Percentiles rank a stretch among this genome's conserved stretches.
Conservation (phyloP, 2,888 invertebrate species). For the Stenodera caucasica region DNA sequence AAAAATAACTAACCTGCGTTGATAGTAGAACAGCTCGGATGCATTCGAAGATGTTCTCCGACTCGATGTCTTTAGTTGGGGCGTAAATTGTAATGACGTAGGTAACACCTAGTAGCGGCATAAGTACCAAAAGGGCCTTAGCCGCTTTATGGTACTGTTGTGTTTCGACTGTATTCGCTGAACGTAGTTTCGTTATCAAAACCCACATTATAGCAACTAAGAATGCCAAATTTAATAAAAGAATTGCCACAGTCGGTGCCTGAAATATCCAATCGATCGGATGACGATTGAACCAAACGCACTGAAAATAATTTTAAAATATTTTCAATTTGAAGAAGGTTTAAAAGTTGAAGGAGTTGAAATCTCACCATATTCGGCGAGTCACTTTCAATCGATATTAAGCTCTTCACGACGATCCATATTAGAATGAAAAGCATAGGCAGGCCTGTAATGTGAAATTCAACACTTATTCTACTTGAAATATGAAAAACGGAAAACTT, state of each 20-base stretch:
- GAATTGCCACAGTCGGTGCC: slow-evolving; percentile 78
- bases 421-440: slow-evolving; percentile 60
- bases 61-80: slow-evolving; percentile 77
- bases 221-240: slow-evolving; percentile 81
- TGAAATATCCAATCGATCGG: slow-evolving; percentile 87
- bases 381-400: slow-evolving; percentile 36
- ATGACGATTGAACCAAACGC: slow-evolving; percentile 80
- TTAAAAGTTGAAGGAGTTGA: background rate
- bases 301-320: no score
- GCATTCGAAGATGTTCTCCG: slow-evolving; percentile 76
- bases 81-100: slow-evolving; percentile 84
- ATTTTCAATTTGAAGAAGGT: no score
- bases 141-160: slow-evolving; percentile 89
- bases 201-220: slow-evolving; percentile 89
- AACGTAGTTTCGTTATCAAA: slow-evolving; percentile 88
- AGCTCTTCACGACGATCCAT: slow-evolving; percentile 61
- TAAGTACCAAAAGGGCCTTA: slow-evolving; percentile 87
- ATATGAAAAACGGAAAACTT: slow-evolving; percentile 53
- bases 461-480: background rate
- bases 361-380: slow-evolving; percentile 36
- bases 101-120: slow-evolving; percentile 91
- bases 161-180: slow-evolving; percentile 86
- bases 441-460: slow-evolving; percentile 55
- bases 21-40: slow-evolving; percentile 81
- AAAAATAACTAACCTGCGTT: slow-evolving; percentile 67